Evolutionary conservation across 1,140 invertebrate species (phyloP), one percentile per base, ranked within the genome.

Genomic region (Tribolium madens): DNA sequence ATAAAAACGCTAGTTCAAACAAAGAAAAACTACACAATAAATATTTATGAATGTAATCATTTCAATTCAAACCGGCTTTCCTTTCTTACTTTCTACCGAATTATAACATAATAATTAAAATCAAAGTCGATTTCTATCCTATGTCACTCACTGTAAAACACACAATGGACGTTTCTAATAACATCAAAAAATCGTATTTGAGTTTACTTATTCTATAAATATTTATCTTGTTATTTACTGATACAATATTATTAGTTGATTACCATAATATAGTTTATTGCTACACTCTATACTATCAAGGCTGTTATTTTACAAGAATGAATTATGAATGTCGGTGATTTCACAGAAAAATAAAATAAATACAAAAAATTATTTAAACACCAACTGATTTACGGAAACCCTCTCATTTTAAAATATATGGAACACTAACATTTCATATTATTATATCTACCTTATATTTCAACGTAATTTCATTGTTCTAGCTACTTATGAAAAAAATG

Each of bases 211-310:
- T 21, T n/a, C 10, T 18, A 12, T 26, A 18, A 57, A 57, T 57
- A 57, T 57, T 57, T 57, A 57, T 57, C n/a, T 26, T 26, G 15
- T 57, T 57, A 57, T 57, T 57, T 57, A 57, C 52, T 18, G 52
- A 57, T 26, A 57, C 17, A 57, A 57, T 57, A 57, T 57, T 57
- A 18, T 57, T 57, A 18, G 52, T 18, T 57, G 18, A 57, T 57
- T 26, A 57, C 18, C 17, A 17, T 57, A 57, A 26, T 57, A 57
- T 1, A 21, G 13, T 57, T 57, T 57, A 57, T 57, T 18, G 7
- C 1, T 18, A 57, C 18, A 21, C 18, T 57, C 10, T 18, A 57
- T 10, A 57, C 18, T 57, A 57, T 57, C 52, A 57, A 26, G 18
- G 36, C 4, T 21, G 7, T 26, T 26, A 26, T 3, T 57, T 26